Base-by-base conservation (phyloP, 2,797 vertebrate species). In the Eulemur mongoz region DNA sequence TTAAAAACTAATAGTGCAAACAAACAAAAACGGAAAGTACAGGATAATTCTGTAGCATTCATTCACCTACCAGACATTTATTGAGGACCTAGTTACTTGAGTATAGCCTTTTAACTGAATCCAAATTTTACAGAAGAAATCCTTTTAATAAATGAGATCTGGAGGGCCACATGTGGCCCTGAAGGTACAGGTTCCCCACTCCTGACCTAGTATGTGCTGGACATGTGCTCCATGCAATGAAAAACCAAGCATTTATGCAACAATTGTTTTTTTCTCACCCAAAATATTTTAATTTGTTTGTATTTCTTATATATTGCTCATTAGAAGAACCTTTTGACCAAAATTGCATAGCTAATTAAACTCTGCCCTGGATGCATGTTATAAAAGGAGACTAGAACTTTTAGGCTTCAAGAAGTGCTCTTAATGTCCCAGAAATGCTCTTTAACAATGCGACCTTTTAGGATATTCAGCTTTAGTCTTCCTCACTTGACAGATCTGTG, bases 41-140 rank as follows among this genome's bases (percentile, higher is more conserved):
- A 54, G 50, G 43, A 72, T 88, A 95, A 97, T 96, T 95, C 91
- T 91, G 75, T 94, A 30, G 35, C 75, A 17, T 76, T 94, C 93
- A 25, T 73, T 85, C 54, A 59, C 69, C 90, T 27, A 40, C 11
- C 35, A 78, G 30, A 35, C 20, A 61, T 75, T 79, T 86, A 43
- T 12, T 48, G 82, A 92, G 20, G 35, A 43, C 82, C 86, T 88
- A 27, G 35, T 73, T 65, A 65, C 6, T n/a, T 65, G 32, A 65
- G 15, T n/a, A 32, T 7, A n/a, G 63, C 32, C 63, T 65, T 65
- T 65, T 65, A 32, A n/a, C 63, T 65, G 14, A 65, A 65, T n/a
- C 32, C 63, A 65, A 9, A n/a, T n/a, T 59, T 59, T 59, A 59
- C 23, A 59, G 57, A 59, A 59, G 23, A 59, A 59, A 59, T 59